Conservation (phyloP, 2,888 invertebrate genomes). For the Ferdinandea cuprea region DNA sequence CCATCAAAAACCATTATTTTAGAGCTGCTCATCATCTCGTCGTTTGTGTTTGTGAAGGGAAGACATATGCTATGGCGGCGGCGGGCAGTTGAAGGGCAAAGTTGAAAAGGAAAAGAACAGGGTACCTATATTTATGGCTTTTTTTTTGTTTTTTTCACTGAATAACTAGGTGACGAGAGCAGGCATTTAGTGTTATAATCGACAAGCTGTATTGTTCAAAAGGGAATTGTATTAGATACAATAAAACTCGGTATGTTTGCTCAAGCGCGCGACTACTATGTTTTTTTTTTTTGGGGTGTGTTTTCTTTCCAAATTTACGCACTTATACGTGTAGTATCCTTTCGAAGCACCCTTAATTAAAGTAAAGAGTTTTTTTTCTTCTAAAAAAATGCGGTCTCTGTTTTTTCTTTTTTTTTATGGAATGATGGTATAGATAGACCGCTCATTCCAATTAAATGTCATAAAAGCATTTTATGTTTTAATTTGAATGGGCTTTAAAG, state of each 20-base stretch:
- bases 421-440: neutral
- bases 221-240: neutral
- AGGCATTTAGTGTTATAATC: conserved; percentile 17
- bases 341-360: conserved; percentile 35
- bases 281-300: conserved; percentile 1
- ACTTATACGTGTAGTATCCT: conserved; percentile 9
- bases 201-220: conserved; percentile 3
- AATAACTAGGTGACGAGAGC: conserved; percentile 50
- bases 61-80: conserved; percentile 26
- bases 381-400: conserved; percentile 20
- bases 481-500: conserved; percentile 11
- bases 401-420: too few relatives aligned
- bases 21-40: conserved; percentile 14
- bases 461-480: conserved; percentile 39
- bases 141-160: neutral
- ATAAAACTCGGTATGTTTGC: neutral
- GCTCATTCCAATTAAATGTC: conserved; percentile 43
- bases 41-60: conserved; percentile 7
- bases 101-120: neutral
- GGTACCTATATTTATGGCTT: conserved; percentile 21
- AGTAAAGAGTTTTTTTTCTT: conserved; percentile 31
- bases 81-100: conserved; percentile 20
- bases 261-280: neutral
- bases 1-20: conserved; percentile 18
- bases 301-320: conserved; percentile 3